Evolutionary conservation across 2,797 vertebrate genomes (phyloP), one percentile per base, ranked within the genome.

Genomic region (Diglossa cyanea): DNA sequence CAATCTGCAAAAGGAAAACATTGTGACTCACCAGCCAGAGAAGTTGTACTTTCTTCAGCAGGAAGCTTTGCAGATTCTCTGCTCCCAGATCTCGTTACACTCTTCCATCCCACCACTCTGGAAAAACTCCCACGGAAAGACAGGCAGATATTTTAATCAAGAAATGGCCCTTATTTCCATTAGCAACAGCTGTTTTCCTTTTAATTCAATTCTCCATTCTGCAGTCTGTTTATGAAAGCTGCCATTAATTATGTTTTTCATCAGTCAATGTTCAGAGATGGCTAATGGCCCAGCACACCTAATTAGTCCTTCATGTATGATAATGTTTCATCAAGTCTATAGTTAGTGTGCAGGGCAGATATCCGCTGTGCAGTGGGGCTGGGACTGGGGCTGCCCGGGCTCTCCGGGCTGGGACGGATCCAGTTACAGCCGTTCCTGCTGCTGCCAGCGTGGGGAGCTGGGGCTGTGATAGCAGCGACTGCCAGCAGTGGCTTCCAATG

Each of bases 241-340:
- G 95, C 93, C 94, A 95, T 95, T 86, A 96, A 96, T 97, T 97
- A 97, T 31, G 21, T 95, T 96, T 97, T 96, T 94, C 95, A 96
- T 97, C 96, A 96, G 93, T 97, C 96, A 97, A 7, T 95, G 95
- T 83, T 94, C 92, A 85, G 95, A 88, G 93, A 96, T 94, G 92
- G 95, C 94, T 96, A 95, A 96, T 95, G 84, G 94, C 95, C 94
- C 92, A 87, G 96, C 95, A 93, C 95, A 96, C 95, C 96, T 96
- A 97, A 97, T 97, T 97, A 96, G 94, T 96, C 94, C 95, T 97
- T 95, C 90, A 96, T 83, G 94, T 96, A 86, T 94, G 97, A 97
- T 97, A 94, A 92, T 79, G 91, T 97, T 97, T 96, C 97, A 97
- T 88, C 94, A 88, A 37, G 92, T 92, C 92, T 94, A 19, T 58